phyloP scores from a whole-genome alignment of 1,140 invertebrate genomes.

The Helicorthomorpha holstii region DNA sequence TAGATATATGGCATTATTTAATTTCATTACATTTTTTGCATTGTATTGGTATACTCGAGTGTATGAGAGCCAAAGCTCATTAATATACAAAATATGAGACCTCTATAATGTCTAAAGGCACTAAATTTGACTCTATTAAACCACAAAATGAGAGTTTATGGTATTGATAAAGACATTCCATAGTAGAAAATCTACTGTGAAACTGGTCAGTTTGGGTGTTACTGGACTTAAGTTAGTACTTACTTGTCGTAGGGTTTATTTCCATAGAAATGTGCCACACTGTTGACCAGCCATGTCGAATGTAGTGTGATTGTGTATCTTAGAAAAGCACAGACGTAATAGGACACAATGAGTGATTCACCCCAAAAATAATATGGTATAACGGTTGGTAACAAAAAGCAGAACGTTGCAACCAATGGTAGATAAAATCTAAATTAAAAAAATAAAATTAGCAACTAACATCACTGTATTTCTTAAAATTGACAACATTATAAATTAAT shows the following conservation, averaged over 20 bases:
- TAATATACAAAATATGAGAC: no score
- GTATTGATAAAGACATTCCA: neutral
- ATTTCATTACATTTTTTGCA: no score
- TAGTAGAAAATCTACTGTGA: conserved; percentile 17
- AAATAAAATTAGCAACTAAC: no score
- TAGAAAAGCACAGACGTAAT: conserved; percentile 63
- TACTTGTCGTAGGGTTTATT: conserved; percentile 76
- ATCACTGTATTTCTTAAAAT: no score
- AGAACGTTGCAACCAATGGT: conserved; percentile 56
- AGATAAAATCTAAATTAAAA: conserved; percentile 54
- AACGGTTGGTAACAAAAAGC: conserved; percentile 70
- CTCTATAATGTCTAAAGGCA: no score
- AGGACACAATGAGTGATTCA: conserved; percentile 59
- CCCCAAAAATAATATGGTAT: conserved; percentile 69
- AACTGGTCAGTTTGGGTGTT: conserved; percentile 19
- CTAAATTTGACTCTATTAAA: no score
- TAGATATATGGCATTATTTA: no score
- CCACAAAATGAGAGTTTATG: neutral
- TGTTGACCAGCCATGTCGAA: conserved; percentile 91
- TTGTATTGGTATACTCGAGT: no score
- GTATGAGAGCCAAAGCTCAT: no score
- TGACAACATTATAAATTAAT: no score
- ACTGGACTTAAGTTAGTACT: conserved; percentile 12
- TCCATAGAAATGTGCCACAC: conserved; percentile 83
- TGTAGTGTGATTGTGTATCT: conserved; percentile 76